A percentile compares a stretch with the other conserved stretches of the same genome.
Evolutionary conservation across 1,140 invertebrate species (phyloP).

Genomic region (Bombus consobrinus): DNA sequence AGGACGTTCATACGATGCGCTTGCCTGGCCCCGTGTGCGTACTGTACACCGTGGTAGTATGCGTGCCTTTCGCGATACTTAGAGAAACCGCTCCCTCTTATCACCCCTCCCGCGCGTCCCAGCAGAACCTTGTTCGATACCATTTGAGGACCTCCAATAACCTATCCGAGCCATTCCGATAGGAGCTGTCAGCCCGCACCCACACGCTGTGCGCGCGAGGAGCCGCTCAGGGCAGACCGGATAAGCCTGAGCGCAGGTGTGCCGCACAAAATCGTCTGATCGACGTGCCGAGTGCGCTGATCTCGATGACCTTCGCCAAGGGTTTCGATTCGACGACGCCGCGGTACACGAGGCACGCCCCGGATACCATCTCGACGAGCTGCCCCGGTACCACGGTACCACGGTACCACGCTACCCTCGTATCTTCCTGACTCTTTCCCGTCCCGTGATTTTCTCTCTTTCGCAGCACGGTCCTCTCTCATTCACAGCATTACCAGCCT

Average conservation of each 20-base stretch:
- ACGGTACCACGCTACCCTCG: constrained; percentile 29
- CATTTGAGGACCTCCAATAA: constrained; percentile 80
- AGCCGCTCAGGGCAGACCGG: constrained; percentile 32
- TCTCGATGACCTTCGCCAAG: constrained; percentile 61
- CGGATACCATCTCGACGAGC: constrained; percentile 26
- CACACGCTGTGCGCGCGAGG: constrained; percentile 61
- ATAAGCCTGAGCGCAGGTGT: constrained; percentile 68
- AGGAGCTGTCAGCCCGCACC: constrained; percentile 75
- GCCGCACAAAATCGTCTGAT: constrained; percentile 66
- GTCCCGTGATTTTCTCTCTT: not conserved
- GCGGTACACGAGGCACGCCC: constrained; percentile 30
- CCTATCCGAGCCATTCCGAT: constrained; percentile 72
- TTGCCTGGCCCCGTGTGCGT: not conserved
- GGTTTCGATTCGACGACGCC: constrained; percentile 44
- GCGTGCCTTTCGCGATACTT: constrained; percentile 59
- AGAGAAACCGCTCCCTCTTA: constrained; percentile 61
- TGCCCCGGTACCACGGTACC: constrained; percentile 18
- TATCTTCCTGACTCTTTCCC: not conserved
- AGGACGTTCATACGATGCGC: not conserved
- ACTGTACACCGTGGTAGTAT: not conserved
- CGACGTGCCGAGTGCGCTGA: constrained; percentile 60
- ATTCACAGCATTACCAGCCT: not conserved
- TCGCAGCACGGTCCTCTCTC: not conserved
- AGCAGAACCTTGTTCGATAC: constrained; percentile 72
- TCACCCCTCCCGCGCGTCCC: constrained; percentile 57